Evolutionary conservation across 2,888 invertebrate species (phyloP), one percentile per base, ranked within the genome.

Genomic region (Steinernema hermaphroditum): DNA sequence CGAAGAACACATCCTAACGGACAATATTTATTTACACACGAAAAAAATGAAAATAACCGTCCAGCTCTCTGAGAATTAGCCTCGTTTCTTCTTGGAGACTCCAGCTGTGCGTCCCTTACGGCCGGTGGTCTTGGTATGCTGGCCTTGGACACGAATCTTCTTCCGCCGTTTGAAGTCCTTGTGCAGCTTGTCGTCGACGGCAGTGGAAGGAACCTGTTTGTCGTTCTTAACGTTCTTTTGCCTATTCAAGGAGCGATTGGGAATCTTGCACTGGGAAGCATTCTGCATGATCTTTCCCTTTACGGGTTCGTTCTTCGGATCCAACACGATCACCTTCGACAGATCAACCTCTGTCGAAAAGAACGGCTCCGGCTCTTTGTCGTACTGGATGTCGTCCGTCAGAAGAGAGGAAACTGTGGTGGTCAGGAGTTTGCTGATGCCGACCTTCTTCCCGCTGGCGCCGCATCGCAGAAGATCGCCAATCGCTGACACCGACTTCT

Each of bases 71-170:
- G 6, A 68, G 44, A 12, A 41, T 85, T 85, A 85, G 75, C 84
- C 85, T 77, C 85, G 86, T 93, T 99, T 99, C 94, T 98, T 98
- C 92, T 99, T 99, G 87, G 96, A 96, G 86, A 99, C 98, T 94
- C 98, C 98, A 86, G 99, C 98, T 89, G 98, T 98, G 89, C 97
- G 92, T 90, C 97, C 98, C 90, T 97, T 92, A 88, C 97, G 92
- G 87, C 98, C 98, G 82, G 98, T 98, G 57, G 98, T 98, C 91
- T 98, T 99, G 74, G 98, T 98, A 88, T 98, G 98, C 89, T 98
- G 98, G 90, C 98, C 98, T 88, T 98, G 92, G 73, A 98, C 97
- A 89, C 98, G 92, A 87, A 99, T 99, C 89, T 99, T 98, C 93
- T 99, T 99, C 89, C 99, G 91, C 82, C 97, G 91, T 89, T 99